Percentiles rank a stretch among this genome's conserved stretches.
Conservation (phyloP, 2,797 vertebrate genomes). For the Pseudopleuronectes americanus region DNA sequence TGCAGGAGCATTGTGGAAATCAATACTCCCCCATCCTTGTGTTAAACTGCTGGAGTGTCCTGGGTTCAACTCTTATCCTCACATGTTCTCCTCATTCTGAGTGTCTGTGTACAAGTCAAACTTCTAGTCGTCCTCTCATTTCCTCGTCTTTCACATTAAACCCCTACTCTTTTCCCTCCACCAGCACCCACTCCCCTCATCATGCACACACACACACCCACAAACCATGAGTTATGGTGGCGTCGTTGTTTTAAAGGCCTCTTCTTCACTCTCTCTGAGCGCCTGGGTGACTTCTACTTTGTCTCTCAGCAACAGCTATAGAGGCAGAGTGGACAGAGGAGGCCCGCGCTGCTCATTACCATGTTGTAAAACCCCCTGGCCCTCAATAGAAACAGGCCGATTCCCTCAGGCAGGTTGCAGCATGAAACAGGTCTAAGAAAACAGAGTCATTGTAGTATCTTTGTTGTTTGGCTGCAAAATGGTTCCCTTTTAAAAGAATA, state of each 20-base stretch:
- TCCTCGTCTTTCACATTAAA: not conserved
- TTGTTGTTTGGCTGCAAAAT: not conserved
- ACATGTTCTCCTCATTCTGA: not conserved
- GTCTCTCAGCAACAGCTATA: constrained; percentile 81
- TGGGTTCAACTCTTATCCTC: constrained; percentile 6
- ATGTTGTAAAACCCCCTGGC: constrained; percentile 71
- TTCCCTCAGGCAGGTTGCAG: constrained; percentile 41
- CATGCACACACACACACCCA: constrained; percentile 22
- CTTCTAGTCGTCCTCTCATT: not conserved
- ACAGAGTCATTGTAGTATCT: not conserved
- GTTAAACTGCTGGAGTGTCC: not conserved
- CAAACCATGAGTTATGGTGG: constrained; percentile 70
- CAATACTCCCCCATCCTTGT: not conserved
- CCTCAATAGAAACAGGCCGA: constrained; percentile 46
- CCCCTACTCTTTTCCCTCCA: constrained; percentile 8
- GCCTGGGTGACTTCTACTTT: constrained; percentile 74
- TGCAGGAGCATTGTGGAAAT: not conserved
- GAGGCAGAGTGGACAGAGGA: constrained; percentile 62
- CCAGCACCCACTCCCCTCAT: not conserved
- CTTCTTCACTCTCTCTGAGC: constrained; percentile 45
- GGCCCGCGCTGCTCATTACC: constrained; percentile 72
- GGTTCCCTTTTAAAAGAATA: not conserved
- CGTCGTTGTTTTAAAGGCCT: constrained; percentile 57
- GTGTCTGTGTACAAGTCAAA: not conserved
- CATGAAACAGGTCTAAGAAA: not conserved